These are phyloP conservation scores for Sylvia borin DNA, from an alignment of 2,797 vertebrate species.

Conservation along the genomic window DNA sequence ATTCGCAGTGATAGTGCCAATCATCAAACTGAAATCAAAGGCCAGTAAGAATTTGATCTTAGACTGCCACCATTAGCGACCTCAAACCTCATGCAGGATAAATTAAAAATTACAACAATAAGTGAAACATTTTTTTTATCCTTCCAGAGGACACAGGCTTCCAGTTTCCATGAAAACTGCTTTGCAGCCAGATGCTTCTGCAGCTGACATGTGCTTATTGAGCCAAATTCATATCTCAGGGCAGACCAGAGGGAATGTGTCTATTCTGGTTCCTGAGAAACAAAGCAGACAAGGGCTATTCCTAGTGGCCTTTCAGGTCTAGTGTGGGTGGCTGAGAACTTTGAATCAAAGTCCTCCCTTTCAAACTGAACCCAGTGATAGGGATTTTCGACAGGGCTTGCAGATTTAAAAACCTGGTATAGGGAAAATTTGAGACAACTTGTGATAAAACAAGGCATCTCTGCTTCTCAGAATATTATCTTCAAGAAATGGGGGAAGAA, in stretches of 20 bases:
- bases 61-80: neutral
- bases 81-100: neutral
- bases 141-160: constrained; percentile 36
- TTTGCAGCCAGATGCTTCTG: constrained; percentile 46
- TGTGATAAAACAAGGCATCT: neutral
- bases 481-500: neutral
- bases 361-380: neutral
- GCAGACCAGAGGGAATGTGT: constrained; percentile 52
- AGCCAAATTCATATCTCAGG: constrained; percentile 58
- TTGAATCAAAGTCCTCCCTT: constrained; percentile 49
- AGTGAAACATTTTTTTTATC: neutral
- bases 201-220: constrained; percentile 41
- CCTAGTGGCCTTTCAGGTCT: constrained; percentile 65
- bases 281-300: constrained; percentile 56
- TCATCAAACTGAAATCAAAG: neutral
- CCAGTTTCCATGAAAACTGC: constrained; percentile 22
- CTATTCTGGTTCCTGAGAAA: constrained; percentile 62
- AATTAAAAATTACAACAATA: neutral
- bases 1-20: neutral
- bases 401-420: neutral
- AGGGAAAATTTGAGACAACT: neutral
- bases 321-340: constrained; percentile 66
- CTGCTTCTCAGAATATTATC: neutral
- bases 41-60: neutral
- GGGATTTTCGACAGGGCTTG: neutral